Percentiles rank a stretch among this genome's conserved stretches.
These are phyloP conservation scores for Drosophila punjabiensis DNA, from an alignment of 1,140 invertebrate genomes.

Conservation along the genomic window DNA sequence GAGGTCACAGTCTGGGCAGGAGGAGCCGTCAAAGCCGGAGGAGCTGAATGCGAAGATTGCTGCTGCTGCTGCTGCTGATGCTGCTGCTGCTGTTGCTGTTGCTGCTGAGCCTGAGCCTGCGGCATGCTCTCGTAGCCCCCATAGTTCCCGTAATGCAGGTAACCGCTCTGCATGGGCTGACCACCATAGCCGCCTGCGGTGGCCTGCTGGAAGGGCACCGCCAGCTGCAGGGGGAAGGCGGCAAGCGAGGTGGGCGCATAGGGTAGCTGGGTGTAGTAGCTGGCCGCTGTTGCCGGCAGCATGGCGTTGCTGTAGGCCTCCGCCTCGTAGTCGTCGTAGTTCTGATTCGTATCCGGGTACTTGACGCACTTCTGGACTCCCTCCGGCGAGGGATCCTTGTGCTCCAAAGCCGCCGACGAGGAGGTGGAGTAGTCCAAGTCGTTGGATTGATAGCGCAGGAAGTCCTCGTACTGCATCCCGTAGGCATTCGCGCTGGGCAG, in stretches of 20 bases:
- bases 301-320: constrained; percentile 87
- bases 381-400: constrained; percentile 41
- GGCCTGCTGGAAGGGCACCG: constrained; percentile 76
- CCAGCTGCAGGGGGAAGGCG: constrained; percentile 74
- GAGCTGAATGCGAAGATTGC: constrained; percentile 29
- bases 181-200: constrained; percentile 36
- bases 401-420: constrained; percentile 59
- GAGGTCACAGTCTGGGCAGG: constrained; percentile 50
- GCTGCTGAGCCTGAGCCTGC: constrained; percentile 28
- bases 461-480: constrained; percentile 79
- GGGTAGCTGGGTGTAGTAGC: constrained; percentile 79
- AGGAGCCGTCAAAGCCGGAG: constrained; percentile 24
- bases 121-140: constrained; percentile 55
- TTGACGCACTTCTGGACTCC: constrained; percentile 89
- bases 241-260: constrained; percentile 60
- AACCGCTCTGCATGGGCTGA: constrained; percentile 68
- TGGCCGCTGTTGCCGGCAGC: constrained; percentile 61
- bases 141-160: constrained; percentile 78
- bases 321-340: constrained; percentile 86
- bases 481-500: constrained; percentile 61
- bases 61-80: constrained; percentile 36
- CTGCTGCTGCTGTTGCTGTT: constrained; percentile 30
- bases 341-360: constrained; percentile 86
- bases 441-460: constrained; percentile 73
- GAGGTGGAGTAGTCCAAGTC: constrained; percentile 58